Conservation (phyloP, 2,797 vertebrate species). For the Poliocrania exsul region DNA sequence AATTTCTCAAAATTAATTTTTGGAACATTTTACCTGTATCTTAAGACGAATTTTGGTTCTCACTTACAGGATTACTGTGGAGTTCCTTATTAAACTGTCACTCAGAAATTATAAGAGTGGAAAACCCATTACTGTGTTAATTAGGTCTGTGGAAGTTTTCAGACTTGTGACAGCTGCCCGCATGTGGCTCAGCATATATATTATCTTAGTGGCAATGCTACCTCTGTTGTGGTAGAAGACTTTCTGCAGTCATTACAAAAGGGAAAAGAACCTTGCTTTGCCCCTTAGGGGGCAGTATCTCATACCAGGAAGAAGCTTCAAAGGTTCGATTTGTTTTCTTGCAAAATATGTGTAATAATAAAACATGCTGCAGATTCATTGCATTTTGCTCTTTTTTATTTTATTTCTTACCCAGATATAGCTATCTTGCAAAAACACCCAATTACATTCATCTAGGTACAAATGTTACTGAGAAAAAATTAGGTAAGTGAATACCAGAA, state of each 20-base stretch:
- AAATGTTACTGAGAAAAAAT: not conserved
- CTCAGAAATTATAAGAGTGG: slow-evolving; percentile 10
- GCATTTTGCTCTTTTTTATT: not conserved
- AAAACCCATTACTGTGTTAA: slow-evolving; percentile 68
- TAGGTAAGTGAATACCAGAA: not conserved
- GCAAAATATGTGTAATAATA: not conserved
- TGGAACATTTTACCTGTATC: not conserved
- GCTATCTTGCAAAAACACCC: not conserved
- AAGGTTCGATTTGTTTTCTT: not conserved
- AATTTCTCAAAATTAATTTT: slow-evolving; percentile 43
- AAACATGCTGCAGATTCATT: not conserved
- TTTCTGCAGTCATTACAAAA: not conserved
- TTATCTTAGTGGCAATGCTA: not conserved
- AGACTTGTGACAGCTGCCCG: not conserved
- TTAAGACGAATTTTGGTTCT: slow-evolving; percentile 46
- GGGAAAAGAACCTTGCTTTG: not conserved
- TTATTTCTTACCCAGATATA: not conserved
- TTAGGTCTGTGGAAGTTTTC: slow-evolving; percentile 44
- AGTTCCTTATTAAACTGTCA: slow-evolving; percentile 67
- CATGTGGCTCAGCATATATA: not conserved
- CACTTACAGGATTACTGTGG: slow-evolving; percentile 34
- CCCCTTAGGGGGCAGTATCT: not conserved
- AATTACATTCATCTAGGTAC: not conserved
- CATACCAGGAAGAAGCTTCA: not conserved
- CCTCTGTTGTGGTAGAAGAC: not conserved